A percentile compares a stretch with the other conserved stretches of the same genome.
phyloP scores from a whole-genome alignment of 2,888 invertebrate species.

The Eupeodes latifasciatus region DNA sequence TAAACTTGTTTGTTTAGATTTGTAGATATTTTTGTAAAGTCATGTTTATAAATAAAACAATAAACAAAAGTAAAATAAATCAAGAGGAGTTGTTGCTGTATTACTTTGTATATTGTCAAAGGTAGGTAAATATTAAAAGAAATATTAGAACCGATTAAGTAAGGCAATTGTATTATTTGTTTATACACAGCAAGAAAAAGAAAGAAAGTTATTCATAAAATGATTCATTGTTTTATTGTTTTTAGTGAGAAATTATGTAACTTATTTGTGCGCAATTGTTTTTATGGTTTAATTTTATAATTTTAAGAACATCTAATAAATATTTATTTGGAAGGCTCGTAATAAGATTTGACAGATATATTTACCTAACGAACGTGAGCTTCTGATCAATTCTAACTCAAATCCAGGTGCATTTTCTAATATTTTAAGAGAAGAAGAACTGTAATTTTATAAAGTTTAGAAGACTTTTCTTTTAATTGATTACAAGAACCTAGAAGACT shows the following conservation, averaged over 20 bases:
- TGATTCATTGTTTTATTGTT: not conserved
- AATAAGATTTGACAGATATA: too few relatives aligned
- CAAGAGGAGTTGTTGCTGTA: not conserved
- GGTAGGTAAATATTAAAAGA: not conserved
- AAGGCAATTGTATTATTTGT: not conserved
- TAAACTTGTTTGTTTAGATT: not conserved
- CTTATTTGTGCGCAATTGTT: not conserved
- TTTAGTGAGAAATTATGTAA: not conserved
- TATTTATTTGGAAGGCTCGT: too few relatives aligned
- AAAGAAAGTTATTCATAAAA: not conserved
- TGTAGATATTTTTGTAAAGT: not conserved
- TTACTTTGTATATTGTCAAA: not conserved
- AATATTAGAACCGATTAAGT: too few relatives aligned
- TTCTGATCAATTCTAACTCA: too few relatives aligned
- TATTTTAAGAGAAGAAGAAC: too few relatives aligned
- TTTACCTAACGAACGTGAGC: too few relatives aligned
- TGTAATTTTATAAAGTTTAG: too few relatives aligned
- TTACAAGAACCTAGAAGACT: too few relatives aligned
- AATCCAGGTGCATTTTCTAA: too few relatives aligned
- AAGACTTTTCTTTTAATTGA: too few relatives aligned
- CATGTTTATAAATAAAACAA: constrained; percentile 1
- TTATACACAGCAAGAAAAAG: not conserved
- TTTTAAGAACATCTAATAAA: too few relatives aligned
- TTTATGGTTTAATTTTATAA: not conserved
- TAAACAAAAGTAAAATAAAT: not conserved